Evolutionary conservation across 2,113 vertebrate genomes (phyloP), one percentile per base, ranked within the genome.

Genomic region (Oncorhynchus nerka): DNA sequence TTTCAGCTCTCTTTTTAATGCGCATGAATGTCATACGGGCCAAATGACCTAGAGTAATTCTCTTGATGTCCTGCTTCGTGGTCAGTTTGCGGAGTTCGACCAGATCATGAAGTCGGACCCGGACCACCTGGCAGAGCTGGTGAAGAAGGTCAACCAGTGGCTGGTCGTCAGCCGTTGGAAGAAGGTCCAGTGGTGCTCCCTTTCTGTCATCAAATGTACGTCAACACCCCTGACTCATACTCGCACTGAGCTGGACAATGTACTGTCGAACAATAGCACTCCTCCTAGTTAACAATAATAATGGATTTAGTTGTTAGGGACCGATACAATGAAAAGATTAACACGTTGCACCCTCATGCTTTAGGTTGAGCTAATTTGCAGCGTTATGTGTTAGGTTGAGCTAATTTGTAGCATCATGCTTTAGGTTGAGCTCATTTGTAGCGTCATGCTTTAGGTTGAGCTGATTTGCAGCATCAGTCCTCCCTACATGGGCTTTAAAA

Each of bases 51-150:
- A 2, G 26, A 67, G 34, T n/a, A 45, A 20, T 15, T 26, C 62
- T 51, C 5, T 48, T 15, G 45, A 8, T 71, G 34, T 70, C 32
- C 59, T 22, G 59, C 5, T 19, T 62, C 59, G 13, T n/a, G 51
- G 26, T 73, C 90, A 99, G 98, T 99, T 99, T 94, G 96, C 97
- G 73, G 98, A 99, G 88, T 99, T 99, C 80, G 98, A 99, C 92
- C 97, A 99, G 91, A 98, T 99, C 85, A 99, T 99, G 98, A 99
- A 97, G 91, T 99, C 98, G 13, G 98, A 99, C 84, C 97, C 98
- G 0, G 97, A 98, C 73, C 97, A 99, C 84, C 93, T 99, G 4
- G 96, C 97, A 22, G 95, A 97, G 87, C 91, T 99, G 79, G 92
- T 99, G 78, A 93, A 95, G 79, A 94, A 95, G 83, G 98, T 99